phyloP scores from a whole-genome alignment of 2,888 invertebrate species.

The Trissoscelio sp. region DNA sequence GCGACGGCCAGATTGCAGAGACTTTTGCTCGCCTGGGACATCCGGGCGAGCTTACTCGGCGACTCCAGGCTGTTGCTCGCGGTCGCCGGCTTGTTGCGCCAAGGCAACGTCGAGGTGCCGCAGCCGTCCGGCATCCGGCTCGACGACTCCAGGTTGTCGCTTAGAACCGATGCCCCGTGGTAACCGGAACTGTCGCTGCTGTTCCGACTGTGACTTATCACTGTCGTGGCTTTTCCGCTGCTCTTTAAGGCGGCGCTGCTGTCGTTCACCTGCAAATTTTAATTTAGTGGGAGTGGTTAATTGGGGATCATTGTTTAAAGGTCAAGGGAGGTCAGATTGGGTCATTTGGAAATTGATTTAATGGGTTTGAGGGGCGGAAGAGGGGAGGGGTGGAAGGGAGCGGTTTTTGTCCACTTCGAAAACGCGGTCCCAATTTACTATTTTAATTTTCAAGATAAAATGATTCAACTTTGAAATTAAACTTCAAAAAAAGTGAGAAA shows the following conservation, averaged over 20 bases:
- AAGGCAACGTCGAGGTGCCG: slow-evolving; percentile 78
- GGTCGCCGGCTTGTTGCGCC: slow-evolving; percentile 78
- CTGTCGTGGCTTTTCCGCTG: slow-evolving; percentile 81
- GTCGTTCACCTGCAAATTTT: slow-evolving; percentile 38
- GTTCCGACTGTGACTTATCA: slow-evolving; percentile 88
- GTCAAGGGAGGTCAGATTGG: too few species aligned
- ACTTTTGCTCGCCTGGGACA: slow-evolving; percentile 81
- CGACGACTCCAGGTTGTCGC: slow-evolving; percentile 85
- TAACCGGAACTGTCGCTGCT: slow-evolving; percentile 90
- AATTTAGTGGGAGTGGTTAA: too few species aligned
- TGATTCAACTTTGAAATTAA: too few species aligned
- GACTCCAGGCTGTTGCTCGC: slow-evolving; percentile 73
- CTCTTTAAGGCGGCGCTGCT: slow-evolving; percentile 70
- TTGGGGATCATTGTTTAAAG: too few species aligned
- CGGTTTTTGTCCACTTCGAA: too few species aligned
- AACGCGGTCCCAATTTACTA: too few species aligned
- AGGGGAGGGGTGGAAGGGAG: too few species aligned
- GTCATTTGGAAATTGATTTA: too few species aligned
- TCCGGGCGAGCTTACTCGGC: slow-evolving; percentile 79
- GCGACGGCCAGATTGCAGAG: slow-evolving; percentile 79
- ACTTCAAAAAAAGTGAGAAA: too few species aligned
- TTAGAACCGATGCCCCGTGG: slow-evolving; percentile 88
- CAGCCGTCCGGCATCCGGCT: slow-evolving; percentile 78
- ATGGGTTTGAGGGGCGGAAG: too few species aligned
- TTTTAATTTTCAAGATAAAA: too few species aligned